phyloP scores from a whole-genome alignment of 2,797 vertebrate genomes.

The Acipenser transmontanus region DNA sequence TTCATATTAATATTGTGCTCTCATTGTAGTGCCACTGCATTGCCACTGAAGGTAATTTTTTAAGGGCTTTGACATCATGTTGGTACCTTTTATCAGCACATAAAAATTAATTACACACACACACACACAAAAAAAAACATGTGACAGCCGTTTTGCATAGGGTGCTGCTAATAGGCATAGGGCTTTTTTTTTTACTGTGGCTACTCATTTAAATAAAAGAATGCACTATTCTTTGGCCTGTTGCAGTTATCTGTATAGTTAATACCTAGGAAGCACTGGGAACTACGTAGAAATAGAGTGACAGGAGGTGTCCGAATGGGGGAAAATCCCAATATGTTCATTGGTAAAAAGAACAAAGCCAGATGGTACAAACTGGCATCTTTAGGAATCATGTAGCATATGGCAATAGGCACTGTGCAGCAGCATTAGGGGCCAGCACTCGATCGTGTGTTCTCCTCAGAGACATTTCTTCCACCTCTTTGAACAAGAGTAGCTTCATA shows the following conservation, averaged over 20 bases:
- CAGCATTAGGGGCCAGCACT: conserved; percentile 59
- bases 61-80: too few relatives aligned
- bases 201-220: too few relatives aligned
- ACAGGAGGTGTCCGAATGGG: conserved; percentile 60
- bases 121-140: not conserved
- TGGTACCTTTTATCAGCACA: too few relatives aligned
- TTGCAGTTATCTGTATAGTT: not conserved
- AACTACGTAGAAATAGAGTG: conserved; percentile 38
- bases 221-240: not conserved
- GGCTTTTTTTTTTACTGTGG: too few relatives aligned
- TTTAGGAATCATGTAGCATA: conserved; percentile 61
- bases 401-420: conserved; percentile 57
- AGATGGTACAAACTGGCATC: conserved; percentile 70
- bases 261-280: conserved; percentile 30
- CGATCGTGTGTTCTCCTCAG: conserved; percentile 59
- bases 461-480: conserved; percentile 60
- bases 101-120: not conserved
- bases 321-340: conserved; percentile 70
- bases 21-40: too few relatives aligned
- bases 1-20: too few relatives aligned
- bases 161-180: too few relatives aligned
- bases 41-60: too few relatives aligned
- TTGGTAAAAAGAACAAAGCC: conserved; percentile 76
- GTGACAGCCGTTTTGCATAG: too few relatives aligned
- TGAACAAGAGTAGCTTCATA: conserved; percentile 55